Evolutionary conservation across 92 coral and sea anemone genomes (phyloP), one percentile per base, ranked within the genome.

Genomic region (Porites rus): DNA sequence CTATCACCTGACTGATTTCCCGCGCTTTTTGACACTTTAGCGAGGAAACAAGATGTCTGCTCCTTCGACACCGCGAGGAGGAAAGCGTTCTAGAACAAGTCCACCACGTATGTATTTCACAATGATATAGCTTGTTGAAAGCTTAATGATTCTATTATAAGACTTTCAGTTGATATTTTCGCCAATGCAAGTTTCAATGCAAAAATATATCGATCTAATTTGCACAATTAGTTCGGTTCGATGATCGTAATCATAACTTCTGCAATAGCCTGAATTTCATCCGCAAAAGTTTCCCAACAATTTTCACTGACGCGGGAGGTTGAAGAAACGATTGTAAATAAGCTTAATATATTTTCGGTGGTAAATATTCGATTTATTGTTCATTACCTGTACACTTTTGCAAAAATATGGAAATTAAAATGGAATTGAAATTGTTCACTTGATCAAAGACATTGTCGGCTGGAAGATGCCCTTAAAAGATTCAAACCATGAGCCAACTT

Each of bases 11-110:
- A 69, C 59, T 20, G 21, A 67, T 94, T 94, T 94, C 98, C 94
- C 98, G 98, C 94, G 98, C 98, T 94, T 94, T 94, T 94, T 88
- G 90, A 90, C 94, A 92, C 93, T 52, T 67, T 59, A 38, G 72
- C 21, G 50, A 52, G 63, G 62, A 81, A 86, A 20, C 83, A 93
- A 84, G 20, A 94, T 94, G 98, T 94, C 98, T 80, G 94, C 88
- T 6, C 88, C 93, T 10, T 92, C 96, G n/a, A 94, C 96, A 25
- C 98, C 98, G 11, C 72, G 91, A 69, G 96, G 98, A 83, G 83
- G 96, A 89, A 96, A 96, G 82, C 95, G 99, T 69, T 93, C 95
- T 52, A 88, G 99, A 78, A 88, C 95, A 31, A 90, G 92, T 50
- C 87, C 97, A 13, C 94, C 96, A 46, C 93, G 99, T 93, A 78